These are phyloP conservation scores for Baccha elongata DNA, from an alignment of 2,888 invertebrate genomes.

Conservation along the genomic window DNA sequence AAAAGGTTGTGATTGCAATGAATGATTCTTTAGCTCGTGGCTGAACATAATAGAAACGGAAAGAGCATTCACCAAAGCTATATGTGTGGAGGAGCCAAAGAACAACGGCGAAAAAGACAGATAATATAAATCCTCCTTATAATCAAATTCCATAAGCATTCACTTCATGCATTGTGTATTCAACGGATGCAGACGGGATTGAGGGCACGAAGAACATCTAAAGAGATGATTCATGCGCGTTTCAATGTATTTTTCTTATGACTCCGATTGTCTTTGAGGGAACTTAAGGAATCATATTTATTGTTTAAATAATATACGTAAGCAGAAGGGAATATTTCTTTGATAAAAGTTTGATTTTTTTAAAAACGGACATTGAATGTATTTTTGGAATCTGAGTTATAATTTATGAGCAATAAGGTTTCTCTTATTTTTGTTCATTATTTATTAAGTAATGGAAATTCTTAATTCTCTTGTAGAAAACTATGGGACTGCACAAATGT, in stretches of 20 bases:
- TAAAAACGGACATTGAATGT: no score
- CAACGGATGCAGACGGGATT: constrained; percentile 35
- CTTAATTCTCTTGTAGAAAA: no score
- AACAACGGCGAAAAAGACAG: background rate
- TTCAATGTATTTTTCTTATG: constrained; percentile 15
- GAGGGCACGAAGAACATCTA: constrained; percentile 2
- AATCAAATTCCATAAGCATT: constrained; percentile 52
- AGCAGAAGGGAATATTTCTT: no score
- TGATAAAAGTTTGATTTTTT: no score
- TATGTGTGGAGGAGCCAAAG: no score
- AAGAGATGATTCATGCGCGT: background rate
- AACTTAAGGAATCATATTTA: constrained; percentile 26
- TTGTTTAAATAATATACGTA: no score
- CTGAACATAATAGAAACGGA: constrained; percentile 30
- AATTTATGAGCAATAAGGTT: no score
- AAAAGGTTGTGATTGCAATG: constrained; percentile 52
- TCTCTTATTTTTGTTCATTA: no score
- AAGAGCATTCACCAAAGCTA: constrained; percentile 38
- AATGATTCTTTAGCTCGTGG: constrained; percentile 39
- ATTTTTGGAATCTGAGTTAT: no score
- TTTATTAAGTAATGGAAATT: no score
- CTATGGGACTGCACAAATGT: no score
- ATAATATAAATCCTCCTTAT: constrained; percentile 24
- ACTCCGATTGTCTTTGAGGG: constrained; percentile 13
- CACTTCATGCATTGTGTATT: constrained; percentile 34